phyloP scores from a whole-genome alignment of 1,140 invertebrate genomes.

The Drosophila tsacasi region DNA sequence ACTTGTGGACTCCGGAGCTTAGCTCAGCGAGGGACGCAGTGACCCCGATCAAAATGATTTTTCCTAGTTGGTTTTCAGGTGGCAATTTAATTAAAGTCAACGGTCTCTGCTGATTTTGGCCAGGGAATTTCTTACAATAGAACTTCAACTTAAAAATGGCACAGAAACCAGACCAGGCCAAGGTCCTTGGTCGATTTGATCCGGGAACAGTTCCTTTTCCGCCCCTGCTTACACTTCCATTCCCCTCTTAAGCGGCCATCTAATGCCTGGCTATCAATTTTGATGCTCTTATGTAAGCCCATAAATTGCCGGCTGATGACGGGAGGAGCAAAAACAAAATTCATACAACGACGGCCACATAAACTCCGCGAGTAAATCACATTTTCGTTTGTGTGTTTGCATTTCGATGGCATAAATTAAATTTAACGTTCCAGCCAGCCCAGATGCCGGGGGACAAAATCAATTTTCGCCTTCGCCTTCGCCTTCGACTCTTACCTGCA shows the following conservation, averaged over 20 bases:
- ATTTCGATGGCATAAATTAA: slow-evolving; percentile 71
- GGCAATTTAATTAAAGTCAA: slow-evolving; percentile 16
- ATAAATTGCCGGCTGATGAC: slow-evolving; percentile 56
- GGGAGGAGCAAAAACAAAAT: slow-evolving; percentile 12
- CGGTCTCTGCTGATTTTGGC: background rate
- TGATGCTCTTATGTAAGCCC: slow-evolving; percentile 59
- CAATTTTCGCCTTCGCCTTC: slow-evolving; percentile 49
- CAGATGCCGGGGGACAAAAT: slow-evolving; percentile 48
- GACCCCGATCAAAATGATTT: slow-evolving; percentile 6
- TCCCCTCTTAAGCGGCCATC: slow-evolving; percentile 8
- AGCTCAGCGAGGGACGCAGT: background rate
- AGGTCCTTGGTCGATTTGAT: background rate
- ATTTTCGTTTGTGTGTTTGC: slow-evolving; percentile 59
- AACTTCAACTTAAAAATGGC: slow-evolving; percentile 6
- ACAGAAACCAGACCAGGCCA: background rate
- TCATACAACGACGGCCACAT: slow-evolving; percentile 35
- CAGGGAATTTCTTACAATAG: background rate
- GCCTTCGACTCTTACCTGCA: slow-evolving; percentile 22
- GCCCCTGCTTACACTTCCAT: background rate
- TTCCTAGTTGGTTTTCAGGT: slow-evolving; percentile 2
- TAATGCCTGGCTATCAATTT: slow-evolving; percentile 70
- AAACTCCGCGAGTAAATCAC: slow-evolving; percentile 64
- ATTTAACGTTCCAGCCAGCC: slow-evolving; percentile 53
- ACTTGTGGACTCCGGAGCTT: slow-evolving; percentile 5
- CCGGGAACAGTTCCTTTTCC: background rate